Conservation (phyloP, 2,797 vertebrate species). For the Babyrousa celebensis region DNA sequence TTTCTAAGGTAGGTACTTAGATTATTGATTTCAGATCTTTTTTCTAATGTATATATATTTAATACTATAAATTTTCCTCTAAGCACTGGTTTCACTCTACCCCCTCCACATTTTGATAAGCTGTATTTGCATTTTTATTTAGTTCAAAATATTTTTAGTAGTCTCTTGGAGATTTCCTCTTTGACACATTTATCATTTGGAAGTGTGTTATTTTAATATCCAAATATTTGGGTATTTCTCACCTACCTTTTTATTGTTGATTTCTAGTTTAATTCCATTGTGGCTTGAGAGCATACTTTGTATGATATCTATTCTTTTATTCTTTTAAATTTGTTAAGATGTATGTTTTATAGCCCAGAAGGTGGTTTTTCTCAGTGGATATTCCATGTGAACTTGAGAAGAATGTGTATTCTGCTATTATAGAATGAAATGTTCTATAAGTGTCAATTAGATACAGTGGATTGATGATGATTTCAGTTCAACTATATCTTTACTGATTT, state of each 20-base stretch:
- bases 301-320: neutral
- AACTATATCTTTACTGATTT: neutral
- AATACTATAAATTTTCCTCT: neutral
- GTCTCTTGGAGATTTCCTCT: neutral
- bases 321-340: neutral
- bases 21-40: neutral
- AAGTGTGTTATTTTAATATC: neutral
- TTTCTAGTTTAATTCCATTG: neutral
- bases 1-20: conserved; percentile 1
- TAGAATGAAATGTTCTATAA: neutral
- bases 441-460: neutral
- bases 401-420: neutral
- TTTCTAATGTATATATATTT: neutral
- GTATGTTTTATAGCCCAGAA: neutral
- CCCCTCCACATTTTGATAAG: neutral
- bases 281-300: neutral
- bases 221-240: neutral
- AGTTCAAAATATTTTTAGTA: neutral
- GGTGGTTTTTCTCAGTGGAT: neutral
- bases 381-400: neutral
- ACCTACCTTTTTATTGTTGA: neutral
- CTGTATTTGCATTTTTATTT: neutral
- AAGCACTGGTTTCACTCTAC: neutral
- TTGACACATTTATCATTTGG: neutral
- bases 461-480: neutral